Base-by-base conservation (phyloP, 2,797 vertebrate genomes). In the Lutjanus argentimaculatus region DNA sequence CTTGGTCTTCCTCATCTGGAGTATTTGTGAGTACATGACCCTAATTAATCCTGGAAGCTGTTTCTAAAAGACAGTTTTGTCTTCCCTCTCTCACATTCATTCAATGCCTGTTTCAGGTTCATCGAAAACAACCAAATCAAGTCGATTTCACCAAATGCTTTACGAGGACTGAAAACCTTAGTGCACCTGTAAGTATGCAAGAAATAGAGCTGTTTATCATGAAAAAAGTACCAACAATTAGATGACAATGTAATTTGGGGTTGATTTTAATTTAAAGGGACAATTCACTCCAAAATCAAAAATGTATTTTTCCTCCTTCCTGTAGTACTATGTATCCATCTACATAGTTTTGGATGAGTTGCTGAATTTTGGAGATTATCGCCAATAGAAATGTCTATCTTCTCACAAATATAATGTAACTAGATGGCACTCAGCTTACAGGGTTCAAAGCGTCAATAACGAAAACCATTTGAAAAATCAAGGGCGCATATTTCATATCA, bases 121-220 rank as follows among this genome's bases (percentile, higher is more conserved):
- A 98, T 99, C 88, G 98, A 99, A 93, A 99, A 99, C 94, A 99
- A 99, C 96, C 97, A 96, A 89, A 99, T 99, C 94, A 97, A 97
- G 82, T 97, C 96, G 6, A 98, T 99, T 94, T 99, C 98, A 78
- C 97, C 97, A 67, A 94, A 97, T 77, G 97, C 97, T 91, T 99
- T 99, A 93, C 96, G 97, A 82, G 98, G 98, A 85, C 96, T 99
- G 86, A 99, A 99, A 93, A 97, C 97, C 83, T 94, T 99, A 87
- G 97, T 98, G 91, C 98, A 99, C 86, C 93, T 99, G 98, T 99
- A 94, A 99, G 98, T 98, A 97, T 36, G 63, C 45, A 48, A 64
- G n/a, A 36, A n/a, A 68, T 4, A 21, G 12, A 40, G 7, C 3
- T 10, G 2, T 22, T 71, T 7, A 19, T 67, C 13, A 59, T 64